Percentiles rank a stretch among this genome's conserved stretches.
phyloP scores from a whole-genome alignment of 2,888 invertebrate genomes.

The Trichogramma evanescens region DNA sequence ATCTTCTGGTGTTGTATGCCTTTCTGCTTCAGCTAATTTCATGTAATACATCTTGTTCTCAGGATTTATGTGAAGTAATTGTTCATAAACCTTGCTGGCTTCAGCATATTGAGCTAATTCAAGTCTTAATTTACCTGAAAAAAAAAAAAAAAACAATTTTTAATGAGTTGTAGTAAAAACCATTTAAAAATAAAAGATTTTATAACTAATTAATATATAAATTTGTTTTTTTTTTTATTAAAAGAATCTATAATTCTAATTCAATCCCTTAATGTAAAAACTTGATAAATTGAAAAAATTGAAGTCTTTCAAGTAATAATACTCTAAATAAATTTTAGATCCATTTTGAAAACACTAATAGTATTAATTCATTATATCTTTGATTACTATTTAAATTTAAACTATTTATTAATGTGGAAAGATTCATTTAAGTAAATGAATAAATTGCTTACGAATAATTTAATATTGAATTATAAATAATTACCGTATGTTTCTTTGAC shows the following conservation, averaged over 20 bases:
- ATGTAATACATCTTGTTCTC: constrained; percentile 92
- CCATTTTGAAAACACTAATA: neutral
- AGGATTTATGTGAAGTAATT: constrained; percentile 85
- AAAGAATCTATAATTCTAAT: no score
- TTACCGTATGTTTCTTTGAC: constrained; percentile 87
- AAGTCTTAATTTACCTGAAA: constrained; percentile 52
- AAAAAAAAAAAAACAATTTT: neutral
- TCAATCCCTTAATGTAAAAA: neutral
- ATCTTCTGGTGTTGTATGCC: constrained; percentile 64
- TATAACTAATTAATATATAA: neutral
- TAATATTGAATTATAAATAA: constrained; percentile 12
- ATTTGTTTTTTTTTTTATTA: neutral
- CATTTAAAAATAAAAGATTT: neutral
- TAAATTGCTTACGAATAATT: constrained; percentile 15
- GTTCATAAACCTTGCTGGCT: constrained; percentile 76
- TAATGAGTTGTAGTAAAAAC: neutral
- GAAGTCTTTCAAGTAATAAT: no score
- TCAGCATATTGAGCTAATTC: constrained; percentile 54
- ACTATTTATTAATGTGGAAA: neutral
- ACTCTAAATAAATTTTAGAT: no score
- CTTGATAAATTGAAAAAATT: neutral
- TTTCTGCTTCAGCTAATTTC: constrained; percentile 78
- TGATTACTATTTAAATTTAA: neutral
- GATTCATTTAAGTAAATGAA: neutral
- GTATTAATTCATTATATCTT: neutral